Conservation (phyloP, 2,888 invertebrate species). For the Melieria crassipennis region DNA sequence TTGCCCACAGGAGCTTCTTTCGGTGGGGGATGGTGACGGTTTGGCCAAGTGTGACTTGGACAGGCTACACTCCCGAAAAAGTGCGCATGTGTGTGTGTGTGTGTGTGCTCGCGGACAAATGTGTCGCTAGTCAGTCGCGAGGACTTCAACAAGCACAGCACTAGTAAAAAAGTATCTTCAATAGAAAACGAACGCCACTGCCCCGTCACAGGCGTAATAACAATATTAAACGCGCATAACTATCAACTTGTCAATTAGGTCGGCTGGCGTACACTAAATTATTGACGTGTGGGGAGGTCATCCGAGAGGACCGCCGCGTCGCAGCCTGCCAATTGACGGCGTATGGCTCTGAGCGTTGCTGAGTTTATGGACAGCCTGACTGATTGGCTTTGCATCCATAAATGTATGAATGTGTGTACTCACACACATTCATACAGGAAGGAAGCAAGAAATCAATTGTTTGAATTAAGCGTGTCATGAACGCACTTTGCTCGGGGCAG, state of each 20-base stretch:
- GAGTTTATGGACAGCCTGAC: background rate
- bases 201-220: slow-evolving; percentile 24
- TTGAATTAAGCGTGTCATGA: background rate
- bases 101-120: too few relatives aligned
- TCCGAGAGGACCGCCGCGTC: too few relatives aligned
- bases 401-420: background rate
- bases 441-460: slow-evolving; percentile 24
- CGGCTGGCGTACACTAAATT: slow-evolving; percentile 41
- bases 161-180: too few relatives aligned
- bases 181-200: too few relatives aligned
- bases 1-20: background rate
- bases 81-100: too few relatives aligned
- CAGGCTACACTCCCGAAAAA: too few relatives aligned
- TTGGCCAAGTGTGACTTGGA: too few relatives aligned
- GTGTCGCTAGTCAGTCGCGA: too few relatives aligned
- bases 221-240: slow-evolving; percentile 42
- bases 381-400: slow-evolving; percentile 18
- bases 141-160: too few relatives aligned
- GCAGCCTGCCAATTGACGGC: background rate
- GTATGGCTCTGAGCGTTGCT: slow-evolving; percentile 30
- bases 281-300: slow-evolving; percentile 32
- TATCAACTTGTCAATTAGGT: slow-evolving; percentile 48
- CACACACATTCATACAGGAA: slow-evolving; percentile 12
- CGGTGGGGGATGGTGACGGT: too few relatives aligned
- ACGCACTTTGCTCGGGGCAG: too few relatives aligned